These are phyloP conservation scores for Coenonympha arcania DNA, from an alignment of 2,888 invertebrate species.

Conservation along the genomic window DNA sequence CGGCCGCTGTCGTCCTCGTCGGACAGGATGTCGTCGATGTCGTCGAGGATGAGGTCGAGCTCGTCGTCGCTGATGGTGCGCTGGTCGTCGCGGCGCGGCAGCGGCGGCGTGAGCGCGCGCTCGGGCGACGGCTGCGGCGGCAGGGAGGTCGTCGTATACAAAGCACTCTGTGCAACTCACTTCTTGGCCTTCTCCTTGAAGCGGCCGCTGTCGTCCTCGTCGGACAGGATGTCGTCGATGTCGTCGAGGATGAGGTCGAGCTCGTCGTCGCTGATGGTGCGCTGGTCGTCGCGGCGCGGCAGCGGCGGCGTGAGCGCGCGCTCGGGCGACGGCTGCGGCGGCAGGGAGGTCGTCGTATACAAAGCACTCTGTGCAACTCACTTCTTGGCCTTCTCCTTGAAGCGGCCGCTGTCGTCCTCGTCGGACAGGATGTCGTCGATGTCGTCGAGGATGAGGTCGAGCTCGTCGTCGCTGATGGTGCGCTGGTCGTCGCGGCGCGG, in stretches of 20 bases:
- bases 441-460: conserved; percentile 61
- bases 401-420: conserved; percentile 52
- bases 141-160: no score
- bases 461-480: conserved; percentile 51
- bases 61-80: conserved; percentile 50
- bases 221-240: conserved; percentile 64
- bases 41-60: conserved; percentile 59
- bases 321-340: conserved; percentile 26
- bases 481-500: conserved; percentile 19
- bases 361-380: no score
- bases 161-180: no score
- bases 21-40: conserved; percentile 65
- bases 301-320: conserved; percentile 27
- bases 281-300: conserved; percentile 19
- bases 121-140: conserved; percentile 26
- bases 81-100: conserved; percentile 19
- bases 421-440: conserved; percentile 66
- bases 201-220: conserved; percentile 53
- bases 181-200: conserved; percentile 46
- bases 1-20: conserved; percentile 56
- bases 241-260: conserved; percentile 61
- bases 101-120: conserved; percentile 26
- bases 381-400: conserved; percentile 46
- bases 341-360: no score
- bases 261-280: conserved; percentile 50